Conservation (phyloP, 2,113 vertebrate species). For the Saguinus midas region DNA sequence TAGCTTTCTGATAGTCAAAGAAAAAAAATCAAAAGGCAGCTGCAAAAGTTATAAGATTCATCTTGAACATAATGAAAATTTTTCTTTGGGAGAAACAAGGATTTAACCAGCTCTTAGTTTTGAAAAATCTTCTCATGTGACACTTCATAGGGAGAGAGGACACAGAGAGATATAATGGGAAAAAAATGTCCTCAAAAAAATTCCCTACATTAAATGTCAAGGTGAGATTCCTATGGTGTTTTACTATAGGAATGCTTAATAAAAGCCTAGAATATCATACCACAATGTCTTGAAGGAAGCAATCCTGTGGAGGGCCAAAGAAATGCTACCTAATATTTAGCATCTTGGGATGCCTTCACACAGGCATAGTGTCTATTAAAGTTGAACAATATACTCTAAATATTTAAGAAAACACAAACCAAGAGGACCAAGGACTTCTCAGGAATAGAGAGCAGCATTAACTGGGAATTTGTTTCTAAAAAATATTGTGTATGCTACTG, state of each 20-base stretch:
- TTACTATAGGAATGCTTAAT: neutral
- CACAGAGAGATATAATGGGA: neutral
- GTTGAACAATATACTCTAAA: neutral
- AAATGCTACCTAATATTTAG: neutral
- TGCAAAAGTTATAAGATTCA: conserved; percentile 4
- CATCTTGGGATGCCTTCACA: neutral
- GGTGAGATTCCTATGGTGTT: neutral
- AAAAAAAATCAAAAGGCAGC: neutral
- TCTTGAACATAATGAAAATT: neutral
- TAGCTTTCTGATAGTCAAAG: neutral
- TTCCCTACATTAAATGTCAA: conserved; percentile 22
- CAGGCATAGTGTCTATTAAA: neutral
- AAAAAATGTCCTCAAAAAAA: neutral
- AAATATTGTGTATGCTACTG: neutral
- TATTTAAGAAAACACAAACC: neutral
- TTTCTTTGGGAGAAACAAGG: neutral
- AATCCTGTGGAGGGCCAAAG: neutral
- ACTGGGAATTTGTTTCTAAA: neutral
- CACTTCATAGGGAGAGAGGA: neutral
- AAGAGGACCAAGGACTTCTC: neutral
- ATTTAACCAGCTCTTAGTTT: conserved; percentile 29
- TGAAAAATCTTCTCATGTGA: conserved; percentile 14
- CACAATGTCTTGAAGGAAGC: neutral
- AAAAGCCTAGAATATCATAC: neutral
- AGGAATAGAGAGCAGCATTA: neutral